These are phyloP conservation scores for Nephrotoma appendiculata DNA, from an alignment of 2,888 invertebrate genomes.

Conservation along the genomic window DNA sequence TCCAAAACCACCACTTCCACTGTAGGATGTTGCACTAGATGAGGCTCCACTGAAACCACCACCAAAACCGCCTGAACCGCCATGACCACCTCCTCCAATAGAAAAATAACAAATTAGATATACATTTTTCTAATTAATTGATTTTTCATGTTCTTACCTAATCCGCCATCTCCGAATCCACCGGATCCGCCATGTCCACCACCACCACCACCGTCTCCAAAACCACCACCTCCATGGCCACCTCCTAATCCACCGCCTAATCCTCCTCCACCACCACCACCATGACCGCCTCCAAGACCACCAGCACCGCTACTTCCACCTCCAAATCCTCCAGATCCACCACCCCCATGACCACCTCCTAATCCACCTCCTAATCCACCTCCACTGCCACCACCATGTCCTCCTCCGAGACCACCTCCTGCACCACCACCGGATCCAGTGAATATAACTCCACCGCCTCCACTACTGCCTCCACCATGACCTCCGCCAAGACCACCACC, in stretches of 20 bases:
- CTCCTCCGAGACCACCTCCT: slow-evolving; percentile 7
- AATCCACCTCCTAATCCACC: slow-evolving; percentile 4
- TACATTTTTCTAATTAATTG: neutral
- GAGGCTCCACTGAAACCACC: neutral
- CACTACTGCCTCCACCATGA: slow-evolving; percentile 1
- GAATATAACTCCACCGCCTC: neutral
- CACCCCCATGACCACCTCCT: slow-evolving; percentile 1
- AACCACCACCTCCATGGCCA: slow-evolving; percentile 6
- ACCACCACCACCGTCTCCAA: slow-evolving; percentile 6
- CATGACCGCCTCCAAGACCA: slow-evolving; percentile 4
- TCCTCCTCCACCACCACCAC: neutral
- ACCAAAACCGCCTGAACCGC: neutral
- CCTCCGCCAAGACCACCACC: slow-evolving; percentile 6
- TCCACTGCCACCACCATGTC: slow-evolving; percentile 7
- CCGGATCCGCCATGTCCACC: slow-evolving; percentile 4
- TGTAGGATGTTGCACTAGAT: neutral
- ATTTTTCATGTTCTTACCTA: neutral
- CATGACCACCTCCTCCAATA: neutral
- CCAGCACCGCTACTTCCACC: slow-evolving; percentile 6
- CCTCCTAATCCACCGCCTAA: slow-evolving; percentile 7
- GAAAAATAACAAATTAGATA: neutral
- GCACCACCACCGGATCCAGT: slow-evolving; percentile 5
- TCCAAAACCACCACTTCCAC: neutral
- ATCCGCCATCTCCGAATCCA: neutral
- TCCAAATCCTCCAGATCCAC: slow-evolving; percentile 5